A percentile compares a stretch with the other conserved stretches of the same genome.
phyloP scores from a whole-genome alignment of 2,113 vertebrate genomes.

The Antennarius striatus region DNA sequence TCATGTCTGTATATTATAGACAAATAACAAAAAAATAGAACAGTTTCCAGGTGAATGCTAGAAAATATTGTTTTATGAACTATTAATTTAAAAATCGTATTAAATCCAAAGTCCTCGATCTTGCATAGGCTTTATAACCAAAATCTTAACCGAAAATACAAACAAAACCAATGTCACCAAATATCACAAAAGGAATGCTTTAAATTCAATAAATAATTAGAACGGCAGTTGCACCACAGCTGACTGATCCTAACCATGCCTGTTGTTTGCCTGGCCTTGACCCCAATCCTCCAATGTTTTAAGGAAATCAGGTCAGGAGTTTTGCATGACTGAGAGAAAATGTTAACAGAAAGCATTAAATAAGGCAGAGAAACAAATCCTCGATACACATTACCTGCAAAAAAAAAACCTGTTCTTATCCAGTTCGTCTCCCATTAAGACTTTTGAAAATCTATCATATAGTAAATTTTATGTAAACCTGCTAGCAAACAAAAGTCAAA shows the following conservation, averaged over 20 bases:
- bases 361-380: too few species aligned
- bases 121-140: constrained; percentile 33
- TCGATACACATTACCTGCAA: too few species aligned
- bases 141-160: background rate
- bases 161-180: background rate
- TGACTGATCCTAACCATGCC: too few species aligned
- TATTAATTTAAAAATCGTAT: background rate
- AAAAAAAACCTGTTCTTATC: too few species aligned
- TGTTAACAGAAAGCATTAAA: too few species aligned
- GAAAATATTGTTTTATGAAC: background rate
- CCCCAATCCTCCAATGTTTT: background rate
- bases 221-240: too few species aligned
- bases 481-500: too few species aligned
- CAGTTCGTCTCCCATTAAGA: too few species aligned
- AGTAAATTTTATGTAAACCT: too few species aligned
- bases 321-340: too few species aligned
- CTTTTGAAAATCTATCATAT: too few species aligned
- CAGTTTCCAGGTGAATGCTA: background rate
- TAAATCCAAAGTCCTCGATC: background rate
- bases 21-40: background rate
- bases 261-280: too few species aligned
- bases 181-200: constrained; percentile 35
- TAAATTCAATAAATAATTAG: background rate
- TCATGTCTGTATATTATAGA: constrained; percentile 8
- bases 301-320: background rate